phyloP scores from a whole-genome alignment of 2,797 vertebrate genomes.

The Arnoldichthys spilopterus region DNA sequence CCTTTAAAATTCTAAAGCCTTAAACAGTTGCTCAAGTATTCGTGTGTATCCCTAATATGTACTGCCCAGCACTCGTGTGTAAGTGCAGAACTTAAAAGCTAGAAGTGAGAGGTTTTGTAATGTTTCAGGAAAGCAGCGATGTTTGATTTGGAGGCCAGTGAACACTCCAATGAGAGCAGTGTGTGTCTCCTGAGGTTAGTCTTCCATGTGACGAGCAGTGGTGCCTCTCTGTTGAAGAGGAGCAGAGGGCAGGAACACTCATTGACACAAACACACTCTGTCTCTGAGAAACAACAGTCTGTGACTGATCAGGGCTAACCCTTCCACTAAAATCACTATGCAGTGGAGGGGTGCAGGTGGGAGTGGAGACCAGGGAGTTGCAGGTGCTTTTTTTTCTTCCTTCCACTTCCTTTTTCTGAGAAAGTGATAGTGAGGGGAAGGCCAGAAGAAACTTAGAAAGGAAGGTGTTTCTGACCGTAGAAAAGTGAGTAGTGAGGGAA shows the following conservation, averaged over 20 bases:
- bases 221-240: conserved; percentile 28
- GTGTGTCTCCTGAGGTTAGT: conserved; percentile 47
- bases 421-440: neutral
- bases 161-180: conserved; percentile 7
- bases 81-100: neutral
- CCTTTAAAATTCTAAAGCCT: too few relatives aligned
- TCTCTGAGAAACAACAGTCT: conserved; percentile 1
- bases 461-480: neutral
- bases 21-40: too few relatives aligned
- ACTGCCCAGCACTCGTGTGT: neutral
- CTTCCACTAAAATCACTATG: neutral
- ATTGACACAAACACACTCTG: conserved; percentile 32
- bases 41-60: too few relatives aligned
- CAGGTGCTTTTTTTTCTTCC: neutral
- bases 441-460: neutral
- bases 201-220: conserved; percentile 37
- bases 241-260: conserved; percentile 30
- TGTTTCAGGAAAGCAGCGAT: neutral
- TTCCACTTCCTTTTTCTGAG: conserved; percentile 12
- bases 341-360: neutral
- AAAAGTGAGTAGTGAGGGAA: too few relatives aligned
- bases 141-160: neutral
- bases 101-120: too few relatives aligned
- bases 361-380: neutral
- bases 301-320: neutral